A percentile compares a stretch with the other conserved stretches of the same genome.
Conservation (phyloP, 1,140 invertebrate species). For the Littorina saxatilis region DNA sequence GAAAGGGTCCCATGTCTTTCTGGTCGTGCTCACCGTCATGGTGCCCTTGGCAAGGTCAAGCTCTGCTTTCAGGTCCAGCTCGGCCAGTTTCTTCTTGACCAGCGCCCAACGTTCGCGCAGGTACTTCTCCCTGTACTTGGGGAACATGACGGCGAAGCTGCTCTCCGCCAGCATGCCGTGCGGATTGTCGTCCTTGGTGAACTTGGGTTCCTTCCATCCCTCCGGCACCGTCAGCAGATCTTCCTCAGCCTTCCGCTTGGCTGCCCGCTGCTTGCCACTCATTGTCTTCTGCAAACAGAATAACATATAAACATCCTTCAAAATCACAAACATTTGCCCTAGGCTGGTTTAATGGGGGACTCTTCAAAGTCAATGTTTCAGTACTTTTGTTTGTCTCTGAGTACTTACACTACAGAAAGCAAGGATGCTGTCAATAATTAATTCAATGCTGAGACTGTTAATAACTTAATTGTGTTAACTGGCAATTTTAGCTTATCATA, state of each 20-base stretch:
- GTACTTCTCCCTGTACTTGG: constrained; percentile 97
- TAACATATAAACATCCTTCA: too few relatives aligned
- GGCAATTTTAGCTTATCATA: too few relatives aligned
- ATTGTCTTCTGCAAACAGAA: too few relatives aligned
- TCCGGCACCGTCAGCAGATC: constrained; percentile 72
- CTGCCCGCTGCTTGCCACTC: too few relatives aligned
- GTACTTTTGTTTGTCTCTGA: too few relatives aligned
- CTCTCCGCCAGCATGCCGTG: constrained; percentile 87
- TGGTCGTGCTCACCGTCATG: constrained; percentile 95
- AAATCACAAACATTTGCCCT: too few relatives aligned
- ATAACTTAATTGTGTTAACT: too few relatives aligned
- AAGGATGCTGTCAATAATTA: too few relatives aligned
- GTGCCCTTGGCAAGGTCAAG: constrained; percentile 96
- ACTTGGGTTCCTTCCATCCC: constrained; percentile 89
- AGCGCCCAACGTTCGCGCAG: constrained; percentile 96
- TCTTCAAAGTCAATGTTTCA: too few relatives aligned
- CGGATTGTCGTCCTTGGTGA: constrained; percentile 93
- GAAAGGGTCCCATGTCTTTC: constrained; percentile 99
- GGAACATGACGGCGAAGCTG: constrained; percentile 89
- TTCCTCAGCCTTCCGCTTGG: constrained; percentile 39
- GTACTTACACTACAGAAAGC: too few relatives aligned
- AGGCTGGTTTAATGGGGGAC: too few relatives aligned
- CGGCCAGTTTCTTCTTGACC: constrained; percentile 87
- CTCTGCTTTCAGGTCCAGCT: constrained; percentile 87
- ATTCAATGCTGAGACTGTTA: too few relatives aligned